Conservation (phyloP, 2,888 invertebrate genomes). For the Lepidochrysops patricia region DNA sequence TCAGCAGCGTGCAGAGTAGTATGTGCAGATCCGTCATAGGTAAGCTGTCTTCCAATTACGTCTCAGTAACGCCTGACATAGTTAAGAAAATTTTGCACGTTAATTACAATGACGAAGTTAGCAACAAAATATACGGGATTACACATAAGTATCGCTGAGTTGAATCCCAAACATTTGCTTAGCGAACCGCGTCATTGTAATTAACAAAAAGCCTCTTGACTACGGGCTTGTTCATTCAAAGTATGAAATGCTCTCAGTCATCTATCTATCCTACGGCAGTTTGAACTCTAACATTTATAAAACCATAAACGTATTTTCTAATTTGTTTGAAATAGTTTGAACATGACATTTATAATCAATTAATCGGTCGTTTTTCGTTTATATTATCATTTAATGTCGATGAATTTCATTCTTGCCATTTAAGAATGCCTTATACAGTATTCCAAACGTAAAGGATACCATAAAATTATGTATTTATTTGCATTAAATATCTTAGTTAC, state of each 20-base stretch:
- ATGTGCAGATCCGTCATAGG: conserved; percentile 72
- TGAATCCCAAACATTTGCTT: no score
- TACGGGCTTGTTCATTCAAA: no score
- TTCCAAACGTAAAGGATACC: neutral
- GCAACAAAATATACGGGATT: no score
- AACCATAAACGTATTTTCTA: neutral
- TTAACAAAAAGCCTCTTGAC: neutral
- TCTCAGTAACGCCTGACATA: no score
- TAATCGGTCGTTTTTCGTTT: neutral
- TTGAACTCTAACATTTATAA: neutral
- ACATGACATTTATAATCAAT: neutral
- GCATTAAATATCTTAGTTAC: neutral
- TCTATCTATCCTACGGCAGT: neutral
- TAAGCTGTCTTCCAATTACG: no score
- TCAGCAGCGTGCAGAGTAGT: conserved; percentile 74
- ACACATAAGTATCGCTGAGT: no score
- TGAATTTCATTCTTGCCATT: neutral
- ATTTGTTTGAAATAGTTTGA: neutral
- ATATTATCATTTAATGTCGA: neutral
- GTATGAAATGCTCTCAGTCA: no score
- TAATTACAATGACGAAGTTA: no score
- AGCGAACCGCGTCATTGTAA: no score
- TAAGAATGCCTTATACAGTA: neutral
- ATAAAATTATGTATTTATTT: neutral
- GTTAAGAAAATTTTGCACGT: no score